Conservation (phyloP, 2,888 invertebrate genomes). For the Choreutis nemorana region DNA sequence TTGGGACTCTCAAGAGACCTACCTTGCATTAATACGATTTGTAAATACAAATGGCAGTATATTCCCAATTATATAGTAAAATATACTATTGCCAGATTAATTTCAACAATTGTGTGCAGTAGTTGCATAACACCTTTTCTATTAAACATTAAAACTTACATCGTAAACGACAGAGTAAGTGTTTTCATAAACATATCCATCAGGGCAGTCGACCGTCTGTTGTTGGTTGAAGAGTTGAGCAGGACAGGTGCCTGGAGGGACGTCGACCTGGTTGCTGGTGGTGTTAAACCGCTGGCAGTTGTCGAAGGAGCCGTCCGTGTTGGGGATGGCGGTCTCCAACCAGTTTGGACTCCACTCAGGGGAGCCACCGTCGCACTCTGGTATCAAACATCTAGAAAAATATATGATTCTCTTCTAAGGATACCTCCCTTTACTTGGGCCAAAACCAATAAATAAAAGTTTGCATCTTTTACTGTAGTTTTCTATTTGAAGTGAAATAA, state of each 20-base stretch:
- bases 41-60: no score
- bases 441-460: no score
- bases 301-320: slow-evolving; percentile 27
- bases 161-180: slow-evolving; percentile 45
- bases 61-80: no score
- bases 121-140: no score
- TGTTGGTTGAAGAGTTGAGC: slow-evolving; percentile 29
- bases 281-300: slow-evolving; percentile 29
- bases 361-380: slow-evolving; percentile 31
- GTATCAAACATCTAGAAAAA: slow-evolving; percentile 32
- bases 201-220: slow-evolving; percentile 23
- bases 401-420: no score
- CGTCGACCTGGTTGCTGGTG: slow-evolving; percentile 17
- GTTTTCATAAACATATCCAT: slow-evolving; percentile 40
- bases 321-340: slow-evolving; percentile 38
- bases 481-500: no score
- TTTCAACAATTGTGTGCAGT: no score
- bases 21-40: no score
- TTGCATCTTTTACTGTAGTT: no score
- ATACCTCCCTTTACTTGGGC: no score
- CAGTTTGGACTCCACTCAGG: slow-evolving; percentile 34
- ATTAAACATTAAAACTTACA: slow-evolving; percentile 28
- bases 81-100: no score
- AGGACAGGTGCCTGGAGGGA: slow-evolving; percentile 27
- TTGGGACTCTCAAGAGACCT: no score